phyloP scores from a whole-genome alignment of 2,113 vertebrate species.

The Megaptera novaeangliae region DNA sequence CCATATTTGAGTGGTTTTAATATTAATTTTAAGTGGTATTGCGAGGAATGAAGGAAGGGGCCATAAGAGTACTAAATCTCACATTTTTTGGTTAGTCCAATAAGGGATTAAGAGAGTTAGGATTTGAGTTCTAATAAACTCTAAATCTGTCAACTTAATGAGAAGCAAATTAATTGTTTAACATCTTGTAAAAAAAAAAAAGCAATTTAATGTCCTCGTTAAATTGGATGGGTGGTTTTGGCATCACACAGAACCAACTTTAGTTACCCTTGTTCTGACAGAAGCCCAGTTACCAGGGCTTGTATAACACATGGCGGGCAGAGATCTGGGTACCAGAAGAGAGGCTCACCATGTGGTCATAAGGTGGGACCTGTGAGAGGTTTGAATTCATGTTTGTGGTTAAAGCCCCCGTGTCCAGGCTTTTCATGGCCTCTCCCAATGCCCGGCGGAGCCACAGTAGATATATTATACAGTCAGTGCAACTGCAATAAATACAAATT shows the following conservation, averaged over 20 bases:
- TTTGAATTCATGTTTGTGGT: not conserved
- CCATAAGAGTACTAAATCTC: not conserved
- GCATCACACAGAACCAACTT: not conserved
- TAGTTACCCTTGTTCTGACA: not conserved
- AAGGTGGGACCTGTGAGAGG: not conserved
- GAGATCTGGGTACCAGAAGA: not conserved
- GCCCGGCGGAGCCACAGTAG: not conserved
- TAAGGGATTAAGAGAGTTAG: not conserved
- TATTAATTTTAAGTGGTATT: not conserved
- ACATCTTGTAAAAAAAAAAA: not conserved
- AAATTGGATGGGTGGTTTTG: not conserved
- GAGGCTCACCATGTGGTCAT: not conserved
- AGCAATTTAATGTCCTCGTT: not conserved
- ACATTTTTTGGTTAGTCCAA: not conserved
- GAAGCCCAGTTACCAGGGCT: not conserved
- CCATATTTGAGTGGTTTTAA: not conserved
- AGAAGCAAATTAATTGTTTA: not conserved
- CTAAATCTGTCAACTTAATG: not conserved
- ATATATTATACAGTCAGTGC: not conserved
- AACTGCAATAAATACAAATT: constrained; percentile 37
- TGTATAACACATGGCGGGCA: not conserved
- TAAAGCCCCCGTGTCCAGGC: not conserved
- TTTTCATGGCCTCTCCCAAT: not conserved
- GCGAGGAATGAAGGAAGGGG: not conserved
- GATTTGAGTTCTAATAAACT: not conserved